Percentiles rank a stretch among this genome's conserved stretches.
These are phyloP conservation scores for Tribolium madens DNA, from an alignment of 1,140 invertebrate species.

Conservation along the genomic window DNA sequence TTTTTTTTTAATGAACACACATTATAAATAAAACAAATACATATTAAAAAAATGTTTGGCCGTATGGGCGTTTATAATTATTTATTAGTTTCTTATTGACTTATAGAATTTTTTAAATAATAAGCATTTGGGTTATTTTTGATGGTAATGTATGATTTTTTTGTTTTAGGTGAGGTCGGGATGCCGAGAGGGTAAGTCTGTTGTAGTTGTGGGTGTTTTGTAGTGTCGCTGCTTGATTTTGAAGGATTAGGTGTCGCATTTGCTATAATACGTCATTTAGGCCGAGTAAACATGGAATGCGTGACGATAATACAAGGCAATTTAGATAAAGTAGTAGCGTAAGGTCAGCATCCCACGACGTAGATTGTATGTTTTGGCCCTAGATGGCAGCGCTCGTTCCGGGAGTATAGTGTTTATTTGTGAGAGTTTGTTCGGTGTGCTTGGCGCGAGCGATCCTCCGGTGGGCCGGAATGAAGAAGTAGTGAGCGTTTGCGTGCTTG, in stretches of 20 bases:
- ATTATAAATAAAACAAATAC: no score
- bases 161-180: slow-evolving; percentile 8
- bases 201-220: background rate
- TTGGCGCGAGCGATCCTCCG: background rate
- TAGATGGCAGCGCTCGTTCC: slow-evolving; percentile 11
- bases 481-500: slow-evolving; percentile 53
- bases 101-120: no score
- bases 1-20: no score
- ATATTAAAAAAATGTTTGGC: no score
- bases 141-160: background rate
- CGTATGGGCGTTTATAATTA: no score
- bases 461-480: slow-evolving; percentile 42
- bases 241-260: slow-evolving; percentile 38
- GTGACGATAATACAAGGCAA: slow-evolving; percentile 43
- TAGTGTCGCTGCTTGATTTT: background rate
- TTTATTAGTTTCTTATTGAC: no score
- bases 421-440: background rate
- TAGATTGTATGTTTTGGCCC: background rate
- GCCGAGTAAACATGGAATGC: slow-evolving; percentile 34
- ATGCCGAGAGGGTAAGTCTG: background rate
- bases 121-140: no score
- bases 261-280: slow-evolving; percentile 26
- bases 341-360: slow-evolving; percentile 12
- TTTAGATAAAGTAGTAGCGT: slow-evolving; percentile 43
- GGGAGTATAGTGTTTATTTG: background rate